A percentile compares a stretch with the other conserved stretches of the same genome.
These are phyloP conservation scores for Stenchaetothrips biformis DNA, from an alignment of 2,888 invertebrate genomes.

Conservation along the genomic window DNA sequence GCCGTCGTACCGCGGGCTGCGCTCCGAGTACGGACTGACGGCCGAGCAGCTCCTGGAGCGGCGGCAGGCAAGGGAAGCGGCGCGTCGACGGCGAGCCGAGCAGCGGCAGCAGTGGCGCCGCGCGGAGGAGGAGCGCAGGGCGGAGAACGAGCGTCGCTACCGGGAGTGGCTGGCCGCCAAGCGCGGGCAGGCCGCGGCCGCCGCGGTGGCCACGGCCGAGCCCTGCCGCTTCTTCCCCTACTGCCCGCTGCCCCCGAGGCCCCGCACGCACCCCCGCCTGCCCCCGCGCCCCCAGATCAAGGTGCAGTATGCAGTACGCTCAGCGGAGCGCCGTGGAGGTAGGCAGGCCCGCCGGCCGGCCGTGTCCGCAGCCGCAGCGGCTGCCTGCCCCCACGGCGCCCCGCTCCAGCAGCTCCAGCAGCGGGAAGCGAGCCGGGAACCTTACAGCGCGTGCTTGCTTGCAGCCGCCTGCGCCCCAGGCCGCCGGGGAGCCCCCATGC, in stretches of 20 bases:
- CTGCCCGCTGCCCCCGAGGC: neutral
- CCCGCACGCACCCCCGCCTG: neutral
- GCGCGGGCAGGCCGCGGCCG: neutral
- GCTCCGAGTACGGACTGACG: conserved; percentile 15
- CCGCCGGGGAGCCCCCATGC: neutral
- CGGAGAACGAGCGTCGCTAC: conserved; percentile 1
- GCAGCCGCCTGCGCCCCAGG: neutral
- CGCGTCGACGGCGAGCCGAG: neutral
- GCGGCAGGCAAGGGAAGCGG: neutral
- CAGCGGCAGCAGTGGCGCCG: conserved; percentile 11
- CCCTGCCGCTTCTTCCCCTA: conserved; percentile 12
- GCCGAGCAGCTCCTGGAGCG: conserved; percentile 10
- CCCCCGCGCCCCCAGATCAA: neutral
- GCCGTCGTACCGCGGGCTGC: neutral
- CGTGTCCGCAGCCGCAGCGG: too few relatives aligned
- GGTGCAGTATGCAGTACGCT: neutral
- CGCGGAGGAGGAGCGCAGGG: neutral
- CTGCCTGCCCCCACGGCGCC: too few relatives aligned
- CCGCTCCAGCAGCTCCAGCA: too few relatives aligned
- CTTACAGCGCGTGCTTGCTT: neutral
- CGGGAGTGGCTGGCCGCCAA: conserved; percentile 4
- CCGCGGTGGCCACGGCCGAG: neutral
- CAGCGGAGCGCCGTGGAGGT: neutral
- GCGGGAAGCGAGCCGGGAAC: too few relatives aligned
- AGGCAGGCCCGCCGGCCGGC: too few relatives aligned